Conservation (phyloP, 1,140 invertebrate genomes). For the Mizuhopecten yessoensis region DNA sequence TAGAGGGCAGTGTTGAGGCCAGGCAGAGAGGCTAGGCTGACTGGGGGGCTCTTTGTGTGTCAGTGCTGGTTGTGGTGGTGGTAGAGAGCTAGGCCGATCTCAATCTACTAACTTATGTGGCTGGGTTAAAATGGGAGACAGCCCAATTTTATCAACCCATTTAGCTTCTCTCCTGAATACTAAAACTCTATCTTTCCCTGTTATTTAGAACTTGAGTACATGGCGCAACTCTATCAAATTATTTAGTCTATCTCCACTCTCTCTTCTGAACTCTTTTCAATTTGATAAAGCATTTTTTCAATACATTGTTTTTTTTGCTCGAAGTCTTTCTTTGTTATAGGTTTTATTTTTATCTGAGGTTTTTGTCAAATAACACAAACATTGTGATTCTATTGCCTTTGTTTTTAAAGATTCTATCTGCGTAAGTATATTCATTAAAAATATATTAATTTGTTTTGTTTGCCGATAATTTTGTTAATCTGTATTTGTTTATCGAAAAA, state of each 20-base stretch:
- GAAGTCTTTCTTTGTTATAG: not conserved
- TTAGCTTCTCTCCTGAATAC: not conserved
- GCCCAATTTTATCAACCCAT: slow-evolving; percentile 33
- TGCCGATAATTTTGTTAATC: no score
- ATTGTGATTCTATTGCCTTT: no score
- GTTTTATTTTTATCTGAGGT: not conserved
- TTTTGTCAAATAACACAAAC: no score
- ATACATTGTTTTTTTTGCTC: not conserved
- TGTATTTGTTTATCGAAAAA: no score
- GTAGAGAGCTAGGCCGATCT: not conserved
- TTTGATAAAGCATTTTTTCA: not conserved
- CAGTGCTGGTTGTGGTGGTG: not conserved
- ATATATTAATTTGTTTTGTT: no score
- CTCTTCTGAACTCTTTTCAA: not conserved
- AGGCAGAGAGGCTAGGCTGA: no score
- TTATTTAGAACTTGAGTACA: not conserved
- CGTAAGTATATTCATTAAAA: no score
- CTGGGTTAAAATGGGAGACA: slow-evolving; percentile 5
- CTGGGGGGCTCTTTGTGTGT: slow-evolving; percentile 9
- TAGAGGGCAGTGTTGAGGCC: no score
- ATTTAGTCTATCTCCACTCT: not conserved
- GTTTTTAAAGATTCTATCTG: no score
- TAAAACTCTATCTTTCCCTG: not conserved
- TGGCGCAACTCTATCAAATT: slow-evolving; percentile 10
- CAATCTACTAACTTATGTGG: slow-evolving; percentile 16